Base-by-base conservation (phyloP, 2,113 vertebrate species). In the Paralichthys olivaceus region DNA sequence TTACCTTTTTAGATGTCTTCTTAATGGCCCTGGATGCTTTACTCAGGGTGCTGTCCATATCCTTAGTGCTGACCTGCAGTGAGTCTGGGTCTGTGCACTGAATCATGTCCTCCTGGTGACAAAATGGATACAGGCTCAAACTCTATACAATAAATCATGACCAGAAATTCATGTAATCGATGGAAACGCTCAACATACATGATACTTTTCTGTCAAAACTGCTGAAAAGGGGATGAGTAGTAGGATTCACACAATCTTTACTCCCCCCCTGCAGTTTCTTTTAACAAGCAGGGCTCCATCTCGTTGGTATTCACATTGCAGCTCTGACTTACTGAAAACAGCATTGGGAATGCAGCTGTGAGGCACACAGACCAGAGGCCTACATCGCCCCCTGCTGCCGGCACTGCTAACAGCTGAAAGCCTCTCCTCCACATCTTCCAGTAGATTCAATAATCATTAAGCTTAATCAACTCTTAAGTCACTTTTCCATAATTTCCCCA, bases 1-100 rank as follows among this genome's bases (percentile, higher is more conserved):
- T 90, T 91, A 98, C 98, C 96, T 97, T 99, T 91, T 98, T 99
- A 25, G 97, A 99, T 4, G 98, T 99, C 91, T 99, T 99, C 92
- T 97, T 99, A 91, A 99, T 97, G 90, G 96, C 98, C 72, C 98
- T 95, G 80, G 97, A 99, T 77, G 97, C 97, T 92, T 96, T 96
- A 91, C 98, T 99, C 88, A 99, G 91, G n/a, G 98, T 99, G 90
- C 98, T 99, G 87, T 98, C 98, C 97, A 99, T 96, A 84, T 99
- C 98, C 93, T 98, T 99, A 49, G 97, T 99, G 94, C 92, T 99
- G 83, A 99, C 95, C 94, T 99, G 97, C 66, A 98, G 93, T 5
- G 96, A 95, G 81, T 99, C 97, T 45, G 98, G 96, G 85, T 98
- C 96, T 74, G 96, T 95, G 73, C 87, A 89, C 64, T 96, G 97